Conservation (phyloP, 2,113 vertebrate genomes). For the Spea multiplicata region DNA sequence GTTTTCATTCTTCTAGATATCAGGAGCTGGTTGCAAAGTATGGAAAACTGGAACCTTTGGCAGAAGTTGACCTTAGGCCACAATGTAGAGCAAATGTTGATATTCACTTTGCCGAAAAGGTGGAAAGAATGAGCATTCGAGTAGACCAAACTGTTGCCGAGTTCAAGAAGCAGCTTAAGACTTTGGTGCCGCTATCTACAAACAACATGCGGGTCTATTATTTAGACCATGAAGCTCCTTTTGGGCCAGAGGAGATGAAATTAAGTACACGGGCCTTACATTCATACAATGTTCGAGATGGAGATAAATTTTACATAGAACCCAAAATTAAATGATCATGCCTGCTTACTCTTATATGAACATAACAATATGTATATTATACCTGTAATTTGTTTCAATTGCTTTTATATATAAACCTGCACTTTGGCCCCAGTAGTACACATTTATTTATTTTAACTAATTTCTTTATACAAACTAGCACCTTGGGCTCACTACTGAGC, state of each 20-base stretch:
- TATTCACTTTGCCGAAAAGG: slow-evolving; percentile 84
- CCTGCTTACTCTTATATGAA: slow-evolving; percentile 39
- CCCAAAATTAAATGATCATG: slow-evolving; percentile 77
- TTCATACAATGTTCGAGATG: slow-evolving; percentile 89
- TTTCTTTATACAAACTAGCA: too few relatives aligned
- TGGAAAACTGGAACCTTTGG: slow-evolving; percentile 87
- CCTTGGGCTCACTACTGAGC: too few relatives aligned
- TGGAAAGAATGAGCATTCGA: slow-evolving; percentile 81
- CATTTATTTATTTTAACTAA: too few relatives aligned
- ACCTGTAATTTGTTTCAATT: slow-evolving; percentile 47
- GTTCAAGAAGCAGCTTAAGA: slow-evolving; percentile 84
- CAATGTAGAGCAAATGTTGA: slow-evolving; percentile 81
- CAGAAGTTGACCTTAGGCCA: slow-evolving; percentile 88
- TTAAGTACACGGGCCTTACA: slow-evolving; percentile 83
- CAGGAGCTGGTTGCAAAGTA: slow-evolving; percentile 87
- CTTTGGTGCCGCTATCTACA: slow-evolving; percentile 79
- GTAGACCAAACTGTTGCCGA: slow-evolving; percentile 92
- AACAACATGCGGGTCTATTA: slow-evolving; percentile 89
- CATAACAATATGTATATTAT: slow-evolving; percentile 30
- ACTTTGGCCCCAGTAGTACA: too few relatives aligned
- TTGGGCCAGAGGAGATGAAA: slow-evolving; percentile 90
- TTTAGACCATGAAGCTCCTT: slow-evolving; percentile 80
- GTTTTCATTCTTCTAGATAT: slow-evolving; percentile 70
- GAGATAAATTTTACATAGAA: slow-evolving; percentile 90
- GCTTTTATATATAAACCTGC: slow-evolving; percentile 41